Evolutionary conservation across 2,113 vertebrate species (phyloP), one percentile per base, ranked within the genome.

Genomic region (Oncorhynchus clarkii): DNA sequence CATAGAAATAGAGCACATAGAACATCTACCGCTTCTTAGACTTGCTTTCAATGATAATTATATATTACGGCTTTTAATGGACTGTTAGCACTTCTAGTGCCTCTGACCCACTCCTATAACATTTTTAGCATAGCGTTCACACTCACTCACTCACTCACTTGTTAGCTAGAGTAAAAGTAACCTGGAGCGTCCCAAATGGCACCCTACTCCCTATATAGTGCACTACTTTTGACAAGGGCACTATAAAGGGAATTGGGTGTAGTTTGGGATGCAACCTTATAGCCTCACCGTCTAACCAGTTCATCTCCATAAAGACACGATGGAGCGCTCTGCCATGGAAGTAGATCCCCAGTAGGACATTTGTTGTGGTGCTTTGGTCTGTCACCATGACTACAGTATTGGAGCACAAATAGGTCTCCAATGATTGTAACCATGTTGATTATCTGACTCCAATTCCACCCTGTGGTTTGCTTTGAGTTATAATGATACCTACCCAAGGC

Each of bases 311-410:
- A n/a, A 8, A 62, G 16, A 22, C 4, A n/a, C 4, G 16, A 24
- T 2, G 59, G 18, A 22, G 20, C 59, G 16, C 59, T 22, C 18
- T 22, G 9, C n/a, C 59, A 62, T 8, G n/a, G 7, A n/a, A 22
- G n/a, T 8, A 62, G 6, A 24, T 62, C 2, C 59, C 59, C 59
- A 62, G 31, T 68, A 5, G 16, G 51, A 18, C 51, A 54, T 54
- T 16, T 34, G 67, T 34, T 68, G 29, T 34, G 6, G 13, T 27
- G 22, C 3, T 45, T 31, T 68, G 2, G 54, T 57, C 27, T 34
- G 51, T 72, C 27, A 34, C 71, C 71, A 72, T 72, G 54, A 20
- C 16, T 59, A 72, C 71, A 34, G 27, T 59, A n/a, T 31, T 60
- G 20, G 4, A 31, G 31, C 51, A 68, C 67, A 39, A 13, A 26